Evolutionary conservation across 2,113 vertebrate genomes (phyloP).

Genomic region (Phrynocephalus versicolor): DNA sequence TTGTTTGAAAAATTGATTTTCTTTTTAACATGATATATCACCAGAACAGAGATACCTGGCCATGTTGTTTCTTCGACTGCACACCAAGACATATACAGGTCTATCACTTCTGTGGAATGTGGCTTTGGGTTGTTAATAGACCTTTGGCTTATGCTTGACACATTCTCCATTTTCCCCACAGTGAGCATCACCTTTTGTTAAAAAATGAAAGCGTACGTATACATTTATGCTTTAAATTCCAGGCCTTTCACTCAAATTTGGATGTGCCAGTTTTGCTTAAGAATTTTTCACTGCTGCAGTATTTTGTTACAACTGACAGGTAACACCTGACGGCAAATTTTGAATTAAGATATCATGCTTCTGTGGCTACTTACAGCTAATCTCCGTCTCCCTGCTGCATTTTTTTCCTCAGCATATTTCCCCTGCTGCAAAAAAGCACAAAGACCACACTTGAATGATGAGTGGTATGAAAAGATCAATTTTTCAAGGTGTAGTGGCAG

Average conservation of each 20-base stretch:
- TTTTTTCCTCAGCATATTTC: not conserved
- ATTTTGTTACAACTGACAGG: conserved; percentile 20
- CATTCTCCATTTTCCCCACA: not conserved
- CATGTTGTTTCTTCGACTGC: not conserved
- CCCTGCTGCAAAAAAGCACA: not conserved
- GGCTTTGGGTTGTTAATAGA: not conserved
- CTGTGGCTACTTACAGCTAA: not conserved
- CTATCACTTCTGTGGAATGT: not conserved
- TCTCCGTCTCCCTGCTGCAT: not conserved
- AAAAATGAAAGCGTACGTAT: conserved; percentile 8
- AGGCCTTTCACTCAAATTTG: not conserved
- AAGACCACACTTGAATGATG: not conserved
- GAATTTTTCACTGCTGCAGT: not conserved
- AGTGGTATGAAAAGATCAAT: not conserved
- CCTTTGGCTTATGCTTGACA: not conserved
- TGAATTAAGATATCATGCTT: conserved; percentile 24
- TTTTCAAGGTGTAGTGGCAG: not conserved
- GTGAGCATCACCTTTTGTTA: not conserved
- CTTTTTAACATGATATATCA: not conserved
- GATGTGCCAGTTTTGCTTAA: not conserved
- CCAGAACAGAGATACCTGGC: not conserved
- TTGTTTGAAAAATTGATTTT: not conserved
- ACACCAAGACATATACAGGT: not conserved
- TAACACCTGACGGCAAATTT: not conserved
- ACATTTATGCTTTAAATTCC: accelerated